Evolutionary conservation across 2,888 invertebrate species (phyloP).

Genomic region (Tachina lurida): DNA sequence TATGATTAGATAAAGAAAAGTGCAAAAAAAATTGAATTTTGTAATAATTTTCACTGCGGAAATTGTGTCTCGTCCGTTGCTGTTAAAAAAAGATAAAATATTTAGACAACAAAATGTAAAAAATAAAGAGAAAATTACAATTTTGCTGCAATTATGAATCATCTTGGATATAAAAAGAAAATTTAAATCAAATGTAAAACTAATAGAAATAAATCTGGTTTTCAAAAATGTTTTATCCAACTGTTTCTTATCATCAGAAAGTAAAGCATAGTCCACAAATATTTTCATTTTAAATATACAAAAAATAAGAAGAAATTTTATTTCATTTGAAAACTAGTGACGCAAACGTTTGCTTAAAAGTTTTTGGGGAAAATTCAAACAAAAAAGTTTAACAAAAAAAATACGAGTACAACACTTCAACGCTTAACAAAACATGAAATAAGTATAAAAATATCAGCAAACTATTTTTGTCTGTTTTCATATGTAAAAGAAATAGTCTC

Average conservation of each 20-base stretch:
- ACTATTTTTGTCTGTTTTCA: slow-evolving; percentile 64
- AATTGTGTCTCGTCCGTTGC: slow-evolving; percentile 23
- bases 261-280: too few relatives aligned
- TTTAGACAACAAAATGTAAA: slow-evolving; percentile 1
- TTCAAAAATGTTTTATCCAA: slow-evolving; percentile 39
- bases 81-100: slow-evolving; percentile 10
- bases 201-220: slow-evolving; percentile 11
- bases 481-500: slow-evolving; percentile 26
- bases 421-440: slow-evolving; percentile 55
- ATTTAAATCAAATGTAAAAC: slow-evolving; percentile 3
- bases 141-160: slow-evolving; percentile 45
- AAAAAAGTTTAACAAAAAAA: slow-evolving; percentile 28
- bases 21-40: background rate
- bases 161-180: slow-evolving; percentile 21
- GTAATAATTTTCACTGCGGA: slow-evolving; percentile 31
- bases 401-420: slow-evolving; percentile 12
- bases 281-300: too few relatives aligned
- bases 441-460: slow-evolving; percentile 33
- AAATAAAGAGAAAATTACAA: slow-evolving; percentile 7
- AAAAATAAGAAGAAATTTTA: slow-evolving; percentile 4
- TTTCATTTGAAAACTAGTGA: slow-evolving; percentile 54
- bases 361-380: slow-evolving; percentile 14
- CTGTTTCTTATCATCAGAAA: slow-evolving; percentile 37
- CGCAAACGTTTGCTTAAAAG: slow-evolving; percentile 56
- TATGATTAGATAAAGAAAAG: background rate